Evolutionary conservation across 1,140 invertebrate species (phyloP), one percentile per base, ranked within the genome.

Genomic region (Drosophila hydei): DNA sequence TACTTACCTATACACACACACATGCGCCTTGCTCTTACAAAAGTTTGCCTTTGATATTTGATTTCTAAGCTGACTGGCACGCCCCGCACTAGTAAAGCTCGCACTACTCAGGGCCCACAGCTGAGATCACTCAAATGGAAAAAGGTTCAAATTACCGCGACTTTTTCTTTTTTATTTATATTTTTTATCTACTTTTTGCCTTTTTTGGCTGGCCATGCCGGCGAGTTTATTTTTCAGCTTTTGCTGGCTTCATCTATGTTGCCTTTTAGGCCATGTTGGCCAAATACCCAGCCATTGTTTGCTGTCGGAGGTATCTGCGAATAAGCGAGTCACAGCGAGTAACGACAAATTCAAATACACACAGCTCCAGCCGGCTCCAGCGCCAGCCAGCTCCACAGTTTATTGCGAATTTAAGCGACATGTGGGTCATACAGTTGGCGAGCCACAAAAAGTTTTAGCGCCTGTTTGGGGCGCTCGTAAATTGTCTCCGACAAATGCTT

Each of bases 91-190:
- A n/a, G 43, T 47, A 48, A 4, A 16, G 50, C 23, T 42, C 33
- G 54, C 33, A 25, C 30, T 33, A 33, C 58, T 25, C 30, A 62
- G 61, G 45, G 19, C 40, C 55, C 54, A 69, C 63, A 78, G 76
- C 54, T 67, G 67, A 69, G 83, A 36, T 75, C 84, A 88, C 30
- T 75, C 75, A 67, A 88, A 88, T 72, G 83, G 83, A 88, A 88
- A 88, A 88, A 88, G 83, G 83, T 83, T 88, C 79, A 79, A 88
- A 88, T 88, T 88, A 88, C 78, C 84, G 83, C 79, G 75, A 75
- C 45, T 69, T 88, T 79, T 78, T 67, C 56, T 50, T 14, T 43
- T 58, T 48, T 45, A 47, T 67, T 60, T 72, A 58, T 78, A 38
- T 43, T 51, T 6, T 36, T 36, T 42, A 16, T n/a, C n/a, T 65